phyloP scores from a whole-genome alignment of 2,888 invertebrate genomes.

The Heliothis peltigera region DNA sequence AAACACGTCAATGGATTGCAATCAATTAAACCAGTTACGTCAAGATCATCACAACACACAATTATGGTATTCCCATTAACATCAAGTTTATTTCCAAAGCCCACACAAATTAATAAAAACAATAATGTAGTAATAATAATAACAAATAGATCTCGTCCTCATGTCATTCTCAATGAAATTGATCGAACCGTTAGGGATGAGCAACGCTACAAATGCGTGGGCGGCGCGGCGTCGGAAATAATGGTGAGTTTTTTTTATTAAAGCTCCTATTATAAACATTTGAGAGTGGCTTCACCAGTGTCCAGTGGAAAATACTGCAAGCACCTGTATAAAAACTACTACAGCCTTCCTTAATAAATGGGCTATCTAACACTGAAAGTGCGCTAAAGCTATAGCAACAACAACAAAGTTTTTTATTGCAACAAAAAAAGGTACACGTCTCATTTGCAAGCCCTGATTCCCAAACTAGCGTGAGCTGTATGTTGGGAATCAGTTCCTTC shows the following conservation, averaged over 20 bases:
- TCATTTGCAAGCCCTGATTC: too few relatives aligned
- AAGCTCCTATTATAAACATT: conserved; percentile 32
- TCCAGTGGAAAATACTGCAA: too few relatives aligned
- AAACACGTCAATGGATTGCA: neutral
- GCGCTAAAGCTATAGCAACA: too few relatives aligned
- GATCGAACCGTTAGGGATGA: conserved; percentile 52
- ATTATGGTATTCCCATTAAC: conserved; percentile 27
- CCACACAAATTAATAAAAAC: conserved; percentile 30
- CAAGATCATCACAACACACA: conserved; percentile 24
- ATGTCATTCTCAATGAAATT: conserved; percentile 56
- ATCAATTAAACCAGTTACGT: conserved; percentile 10
- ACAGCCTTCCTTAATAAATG: too few relatives aligned
- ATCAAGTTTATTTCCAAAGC: conserved; percentile 33
- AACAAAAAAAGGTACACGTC: too few relatives aligned
- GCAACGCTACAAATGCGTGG: conserved; percentile 32
- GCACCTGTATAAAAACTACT: too few relatives aligned
- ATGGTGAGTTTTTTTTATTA: conserved; percentile 42
- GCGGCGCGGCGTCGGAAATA: conserved; percentile 40
- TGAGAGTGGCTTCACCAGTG: too few relatives aligned
- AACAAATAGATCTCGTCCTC: conserved; percentile 48
- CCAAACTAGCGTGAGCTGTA: too few relatives aligned
- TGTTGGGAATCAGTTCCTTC: too few relatives aligned
- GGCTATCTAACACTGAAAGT: too few relatives aligned
- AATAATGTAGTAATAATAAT: conserved; percentile 42
- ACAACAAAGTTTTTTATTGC: too few relatives aligned